These are phyloP conservation scores for Trogon melanurus DNA, from an alignment of 2,113 vertebrate genomes.

Conservation along the genomic window DNA sequence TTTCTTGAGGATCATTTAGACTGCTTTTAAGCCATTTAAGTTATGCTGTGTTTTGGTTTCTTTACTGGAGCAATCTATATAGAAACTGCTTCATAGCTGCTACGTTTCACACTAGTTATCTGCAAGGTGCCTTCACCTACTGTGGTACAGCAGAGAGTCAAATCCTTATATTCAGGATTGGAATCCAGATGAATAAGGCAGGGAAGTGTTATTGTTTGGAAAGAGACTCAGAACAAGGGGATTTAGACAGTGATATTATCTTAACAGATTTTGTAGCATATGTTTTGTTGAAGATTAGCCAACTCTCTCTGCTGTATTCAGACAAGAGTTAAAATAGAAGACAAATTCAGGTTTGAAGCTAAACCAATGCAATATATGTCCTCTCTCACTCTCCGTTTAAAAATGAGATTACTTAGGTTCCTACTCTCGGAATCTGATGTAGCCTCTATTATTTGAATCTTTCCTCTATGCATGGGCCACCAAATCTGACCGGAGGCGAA, in stretches of 20 bases:
- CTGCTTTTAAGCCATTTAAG: neutral
- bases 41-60: neutral
- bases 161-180: neutral
- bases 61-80: neutral
- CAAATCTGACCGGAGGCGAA: neutral
- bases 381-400: neutral
- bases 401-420: neutral
- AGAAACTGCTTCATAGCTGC: neutral
- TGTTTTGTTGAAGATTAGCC: constrained; percentile 36
- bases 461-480: neutral
- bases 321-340: neutral
- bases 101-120: neutral
- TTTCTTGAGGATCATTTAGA: neutral
- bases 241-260: neutral
- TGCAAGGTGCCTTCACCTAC: neutral
- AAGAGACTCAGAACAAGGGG: neutral
- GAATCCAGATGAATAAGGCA: neutral
- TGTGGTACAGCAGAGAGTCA: neutral
- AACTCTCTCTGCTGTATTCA: neutral
- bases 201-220: neutral
- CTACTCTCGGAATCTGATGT: neutral
- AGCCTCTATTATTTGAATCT: neutral
- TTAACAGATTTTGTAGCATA: neutral
- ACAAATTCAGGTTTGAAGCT: neutral
- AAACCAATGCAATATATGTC: neutral